These are phyloP conservation scores for Burhinus bistriatus DNA, from an alignment of 2,113 vertebrate genomes.

Conservation along the genomic window DNA sequence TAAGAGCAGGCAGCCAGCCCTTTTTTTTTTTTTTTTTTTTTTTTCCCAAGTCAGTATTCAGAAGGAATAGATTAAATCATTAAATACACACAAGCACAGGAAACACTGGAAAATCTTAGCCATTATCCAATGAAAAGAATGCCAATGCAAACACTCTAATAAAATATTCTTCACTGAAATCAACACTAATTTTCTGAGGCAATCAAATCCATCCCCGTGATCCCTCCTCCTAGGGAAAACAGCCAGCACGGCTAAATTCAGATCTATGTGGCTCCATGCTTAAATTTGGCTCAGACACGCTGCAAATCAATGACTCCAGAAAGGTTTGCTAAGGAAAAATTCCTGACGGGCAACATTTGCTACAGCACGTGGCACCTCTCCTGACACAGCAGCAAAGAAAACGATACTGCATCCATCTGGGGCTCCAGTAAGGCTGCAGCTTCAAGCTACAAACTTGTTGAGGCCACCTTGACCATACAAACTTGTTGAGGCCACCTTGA, in stretches of 20 bases:
- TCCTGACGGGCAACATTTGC: background rate
- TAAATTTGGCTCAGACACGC: background rate
- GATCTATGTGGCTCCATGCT: conserved; percentile 4
- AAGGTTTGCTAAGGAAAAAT: conserved; percentile 1
- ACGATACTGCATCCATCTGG: accelerated
- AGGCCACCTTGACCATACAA: background rate
- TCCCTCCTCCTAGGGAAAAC: conserved; percentile 52
- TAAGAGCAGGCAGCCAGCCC: background rate
- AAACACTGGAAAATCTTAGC: conserved; percentile 47
- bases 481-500: background rate
- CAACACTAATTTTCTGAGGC: conserved; percentile 58
- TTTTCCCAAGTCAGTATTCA: background rate
- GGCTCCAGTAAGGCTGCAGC: background rate
- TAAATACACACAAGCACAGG: conserved; percentile 42
- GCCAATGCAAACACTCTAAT: conserved; percentile 58
- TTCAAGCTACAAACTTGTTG: background rate
- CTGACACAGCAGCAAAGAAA: background rate
- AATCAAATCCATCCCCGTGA: conserved; percentile 48
- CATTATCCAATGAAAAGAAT: conserved; percentile 39
- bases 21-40: background rate
- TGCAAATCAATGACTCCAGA: conserved; percentile 26
- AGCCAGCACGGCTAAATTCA: conserved; percentile 35
- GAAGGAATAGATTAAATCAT: conserved; percentile 48
- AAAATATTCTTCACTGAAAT: conserved; percentile 64
- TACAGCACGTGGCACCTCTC: background rate